phyloP scores from a whole-genome alignment of 2,797 vertebrate species.

The Bradypus variegatus region DNA sequence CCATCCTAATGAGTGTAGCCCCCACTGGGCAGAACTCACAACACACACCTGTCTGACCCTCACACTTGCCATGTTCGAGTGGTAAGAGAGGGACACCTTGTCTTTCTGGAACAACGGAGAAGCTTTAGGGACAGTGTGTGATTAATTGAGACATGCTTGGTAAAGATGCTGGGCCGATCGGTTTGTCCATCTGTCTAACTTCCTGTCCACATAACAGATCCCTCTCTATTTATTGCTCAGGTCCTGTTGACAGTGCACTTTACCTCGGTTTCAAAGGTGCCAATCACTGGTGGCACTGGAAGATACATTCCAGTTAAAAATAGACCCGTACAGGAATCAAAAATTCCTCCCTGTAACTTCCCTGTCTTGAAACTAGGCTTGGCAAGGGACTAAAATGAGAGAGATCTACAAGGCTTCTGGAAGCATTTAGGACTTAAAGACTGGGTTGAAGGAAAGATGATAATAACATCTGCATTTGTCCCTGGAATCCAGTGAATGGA shows the following conservation, averaged over 20 bases:
- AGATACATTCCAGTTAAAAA: conserved; percentile 59
- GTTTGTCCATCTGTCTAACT: conserved; percentile 33
- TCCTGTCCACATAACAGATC: not conserved
- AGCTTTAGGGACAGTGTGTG: not conserved
- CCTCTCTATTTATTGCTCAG: conserved; percentile 35
- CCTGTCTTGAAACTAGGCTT: not conserved
- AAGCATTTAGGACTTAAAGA: not conserved
- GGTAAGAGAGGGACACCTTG: not conserved
- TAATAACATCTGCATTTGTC: not conserved
- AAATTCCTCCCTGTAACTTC: conserved; percentile 12
- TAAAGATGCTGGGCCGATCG: fast-evolving
- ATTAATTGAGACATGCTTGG: not conserved
- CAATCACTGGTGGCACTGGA: not conserved
- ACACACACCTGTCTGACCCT: not conserved
- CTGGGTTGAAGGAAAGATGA: not conserved
- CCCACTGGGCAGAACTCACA: not conserved
- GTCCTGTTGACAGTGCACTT: conserved; percentile 37
- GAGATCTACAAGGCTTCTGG: not conserved
- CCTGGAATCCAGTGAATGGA: not conserved
- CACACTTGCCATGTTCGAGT: fast-evolving
- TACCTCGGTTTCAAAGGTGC: not conserved
- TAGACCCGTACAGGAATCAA: conserved; percentile 7
- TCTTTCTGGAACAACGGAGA: not conserved
- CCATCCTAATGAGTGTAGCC: not conserved
- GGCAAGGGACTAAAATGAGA: not conserved